These are phyloP conservation scores for Calephelis virginiensis DNA, from an alignment of 1,140 invertebrate species.

Conservation along the genomic window DNA sequence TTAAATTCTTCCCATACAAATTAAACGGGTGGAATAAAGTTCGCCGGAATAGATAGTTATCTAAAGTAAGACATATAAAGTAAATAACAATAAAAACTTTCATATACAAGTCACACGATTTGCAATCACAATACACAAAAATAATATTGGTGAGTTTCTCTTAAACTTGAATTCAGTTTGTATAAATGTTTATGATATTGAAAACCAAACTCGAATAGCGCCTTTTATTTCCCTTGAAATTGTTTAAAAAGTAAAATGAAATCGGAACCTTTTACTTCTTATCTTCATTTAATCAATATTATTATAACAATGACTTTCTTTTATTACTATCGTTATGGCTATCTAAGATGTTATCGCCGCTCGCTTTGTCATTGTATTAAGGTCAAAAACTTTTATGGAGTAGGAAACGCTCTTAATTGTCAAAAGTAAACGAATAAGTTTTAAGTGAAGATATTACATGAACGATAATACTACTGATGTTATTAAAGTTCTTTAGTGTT, in stretches of 20 bases:
- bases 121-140: too few species aligned
- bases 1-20: too few species aligned
- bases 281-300: constrained; percentile 9
- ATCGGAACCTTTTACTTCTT: not conserved
- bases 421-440: constrained; percentile 8
- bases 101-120: too few species aligned
- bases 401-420: constrained; percentile 9
- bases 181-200: too few species aligned
- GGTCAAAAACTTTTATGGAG: constrained; percentile 6
- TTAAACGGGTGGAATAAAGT: too few species aligned
- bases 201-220: too few species aligned
- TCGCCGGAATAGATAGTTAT: too few species aligned
- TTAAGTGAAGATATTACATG: not conserved
- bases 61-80: too few species aligned
- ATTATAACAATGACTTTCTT: constrained; percentile 15
- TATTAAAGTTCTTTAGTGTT: not conserved
- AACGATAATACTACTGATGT: not conserved
- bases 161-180: too few species aligned
- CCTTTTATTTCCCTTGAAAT: too few species aligned
- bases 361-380: constrained; percentile 15
- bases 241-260: not conserved
- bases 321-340: constrained; percentile 8
- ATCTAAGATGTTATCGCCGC: constrained; percentile 11
- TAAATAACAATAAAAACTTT: too few species aligned
- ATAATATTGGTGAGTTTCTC: too few species aligned